A percentile compares a stretch with the other conserved stretches of the same genome.
phyloP scores from a whole-genome alignment of 1,140 invertebrate species.

The Metaphire vulgaris region DNA sequence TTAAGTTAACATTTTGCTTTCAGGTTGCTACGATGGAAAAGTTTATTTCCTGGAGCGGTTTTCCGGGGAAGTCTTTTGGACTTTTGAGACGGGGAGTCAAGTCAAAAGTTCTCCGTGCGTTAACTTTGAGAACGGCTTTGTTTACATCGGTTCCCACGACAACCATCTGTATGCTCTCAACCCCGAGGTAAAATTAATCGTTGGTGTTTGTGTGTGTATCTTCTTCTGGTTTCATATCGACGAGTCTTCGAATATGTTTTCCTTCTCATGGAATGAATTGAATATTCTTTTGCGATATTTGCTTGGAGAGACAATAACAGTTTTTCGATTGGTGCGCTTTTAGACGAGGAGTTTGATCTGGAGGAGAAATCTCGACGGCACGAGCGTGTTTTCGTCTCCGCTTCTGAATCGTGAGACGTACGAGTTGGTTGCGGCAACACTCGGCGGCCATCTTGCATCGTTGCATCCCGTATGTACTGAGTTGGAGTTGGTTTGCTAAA shows the following conservation, averaged over 20 bases:
- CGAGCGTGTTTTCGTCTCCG: not conserved
- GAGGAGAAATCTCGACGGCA: not conserved
- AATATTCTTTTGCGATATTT: too few species aligned
- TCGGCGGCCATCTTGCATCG: not conserved
- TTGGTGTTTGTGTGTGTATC: too few species aligned
- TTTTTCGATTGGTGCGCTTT: too few species aligned
- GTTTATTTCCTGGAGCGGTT: conserved; percentile 60
- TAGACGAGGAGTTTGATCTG: not conserved
- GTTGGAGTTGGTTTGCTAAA: too few species aligned
- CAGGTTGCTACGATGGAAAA: conserved; percentile 63
- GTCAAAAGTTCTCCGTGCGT: conserved; percentile 63
- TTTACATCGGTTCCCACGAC: conserved; percentile 67
- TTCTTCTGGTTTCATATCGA: too few species aligned
- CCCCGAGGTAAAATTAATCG: conserved; percentile 55
- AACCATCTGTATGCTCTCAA: conserved; percentile 59
- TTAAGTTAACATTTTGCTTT: too few species aligned
- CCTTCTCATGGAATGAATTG: too few species aligned
- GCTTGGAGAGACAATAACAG: too few species aligned
- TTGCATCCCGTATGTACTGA: not conserved
- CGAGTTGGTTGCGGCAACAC: not conserved
- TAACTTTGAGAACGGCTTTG: conserved; percentile 40
- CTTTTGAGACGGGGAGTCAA: conserved; percentile 57
- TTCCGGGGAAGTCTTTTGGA: conserved; percentile 59
- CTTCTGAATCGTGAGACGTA: not conserved
- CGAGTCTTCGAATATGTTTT: too few species aligned